These are phyloP conservation scores for Megathymus violae DNA, from an alignment of 1,140 invertebrate species.

Conservation along the genomic window DNA sequence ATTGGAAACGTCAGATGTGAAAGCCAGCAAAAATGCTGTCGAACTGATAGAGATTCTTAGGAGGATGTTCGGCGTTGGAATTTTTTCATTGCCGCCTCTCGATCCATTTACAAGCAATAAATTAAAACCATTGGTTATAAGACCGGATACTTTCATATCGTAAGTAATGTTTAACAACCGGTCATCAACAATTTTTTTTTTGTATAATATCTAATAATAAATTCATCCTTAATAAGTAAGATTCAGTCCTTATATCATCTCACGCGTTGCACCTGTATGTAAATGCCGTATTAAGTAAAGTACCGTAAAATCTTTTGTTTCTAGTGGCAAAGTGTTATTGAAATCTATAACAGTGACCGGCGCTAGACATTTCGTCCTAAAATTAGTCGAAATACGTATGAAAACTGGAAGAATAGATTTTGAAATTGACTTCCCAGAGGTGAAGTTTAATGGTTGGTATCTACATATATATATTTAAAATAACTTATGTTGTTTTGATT, in stretches of 20 bases:
- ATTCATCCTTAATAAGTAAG: too few relatives aligned
- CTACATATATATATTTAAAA: not conserved
- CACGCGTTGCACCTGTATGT: too few relatives aligned
- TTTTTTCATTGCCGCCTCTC: not conserved
- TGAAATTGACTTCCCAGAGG: slow-evolving; percentile 24
- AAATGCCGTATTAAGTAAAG: too few relatives aligned
- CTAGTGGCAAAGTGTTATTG: slow-evolving; percentile 28
- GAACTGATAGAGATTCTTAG: not conserved
- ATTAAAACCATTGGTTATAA: not conserved
- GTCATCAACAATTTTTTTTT: too few relatives aligned
- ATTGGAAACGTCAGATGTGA: not conserved
- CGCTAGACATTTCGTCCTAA: slow-evolving; percentile 13
- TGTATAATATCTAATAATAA: too few relatives aligned
- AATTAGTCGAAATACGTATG: slow-evolving; percentile 26
- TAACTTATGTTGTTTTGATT: not conserved
- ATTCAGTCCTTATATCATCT: too few relatives aligned
- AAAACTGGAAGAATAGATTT: slow-evolving; percentile 35
- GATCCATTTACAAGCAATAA: not conserved
- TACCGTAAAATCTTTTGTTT: too few relatives aligned
- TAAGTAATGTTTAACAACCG: not conserved
- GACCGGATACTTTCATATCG: not conserved
- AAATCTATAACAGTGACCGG: slow-evolving; percentile 13
- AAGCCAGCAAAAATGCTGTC: not conserved
- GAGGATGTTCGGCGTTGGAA: not conserved
- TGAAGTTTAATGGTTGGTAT: slow-evolving; percentile 22